Base-by-base conservation (phyloP, 30 jellyfish, hydroid and myxozoan genomes). In the Sanderia malayensis region DNA sequence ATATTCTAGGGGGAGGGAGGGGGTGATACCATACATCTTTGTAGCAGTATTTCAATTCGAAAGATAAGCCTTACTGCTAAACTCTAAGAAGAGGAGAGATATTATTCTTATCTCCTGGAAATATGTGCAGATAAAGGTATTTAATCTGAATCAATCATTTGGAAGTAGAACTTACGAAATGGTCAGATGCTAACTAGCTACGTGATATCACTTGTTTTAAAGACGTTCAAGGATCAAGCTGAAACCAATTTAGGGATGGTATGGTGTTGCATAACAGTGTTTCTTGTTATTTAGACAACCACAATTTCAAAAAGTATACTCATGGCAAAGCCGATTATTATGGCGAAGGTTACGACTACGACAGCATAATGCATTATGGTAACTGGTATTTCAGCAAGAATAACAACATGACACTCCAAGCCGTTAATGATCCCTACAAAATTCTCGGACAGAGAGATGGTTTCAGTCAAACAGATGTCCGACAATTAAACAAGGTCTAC, bases 261-360 rank as follows among this genome's bases (percentile, higher is more conserved):
- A n/a, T n/a, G n/a, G n/a, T n/a, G n/a, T n/a, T n/a, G n/a, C n/a
- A n/a, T n/a, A n/a, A n/a, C n/a, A n/a, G 15, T 41, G 8, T 0
- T n/a, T 19, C 31, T 15, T n/a, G n/a, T n/a, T n/a, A n/a, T n/a
- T n/a, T n/a, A n/a, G 53, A 31, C 10, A 62, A 22, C 19, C 45
- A 49, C 74, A 69, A 80, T 46, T 80, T 80, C 61, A 66, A 37
- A 41, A 80, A 80, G 49, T 80, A 80, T 53, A 20, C 85, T 17
- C 93, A 80, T 32, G 93, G 93, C 11, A 73, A 67, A 29, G 93
- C 93, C 3, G 93, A 70, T 44, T 80, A 80, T 32, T 70, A 55
- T 30, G 93, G 93, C 44, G 84, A 80, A 60, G 37, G 23, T 9
- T 80, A 80, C 49, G 93, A 80, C 55, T 80, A 31, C 31, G 93